A percentile compares a stretch with the other conserved stretches of the same genome.
Evolutionary conservation across 2,797 vertebrate genomes (phyloP).

Genomic region (Sebastes taczanowskii): DNA sequence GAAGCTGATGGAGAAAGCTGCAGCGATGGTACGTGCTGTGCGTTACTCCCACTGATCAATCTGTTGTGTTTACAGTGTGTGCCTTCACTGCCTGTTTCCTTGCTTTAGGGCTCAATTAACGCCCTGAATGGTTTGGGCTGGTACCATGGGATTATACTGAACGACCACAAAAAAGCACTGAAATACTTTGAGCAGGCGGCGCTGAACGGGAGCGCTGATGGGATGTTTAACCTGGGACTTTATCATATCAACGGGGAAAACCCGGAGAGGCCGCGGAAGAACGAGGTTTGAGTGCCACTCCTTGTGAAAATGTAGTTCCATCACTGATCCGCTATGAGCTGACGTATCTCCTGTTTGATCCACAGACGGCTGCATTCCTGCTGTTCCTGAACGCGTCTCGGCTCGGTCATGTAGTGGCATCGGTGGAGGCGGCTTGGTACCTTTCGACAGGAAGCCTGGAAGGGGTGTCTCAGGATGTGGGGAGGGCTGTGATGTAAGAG

Average conservation of each 20-base stretch:
- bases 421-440: conserved; percentile 85
- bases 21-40: conserved; percentile 84
- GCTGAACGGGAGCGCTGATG: conserved; percentile 86
- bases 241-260: conserved; percentile 84
- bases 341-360: neutral
- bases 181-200: conserved; percentile 89
- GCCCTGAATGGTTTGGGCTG: conserved; percentile 94
- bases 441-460: conserved; percentile 88
- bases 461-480: conserved; percentile 84
- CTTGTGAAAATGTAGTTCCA: neutral
- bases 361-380: conserved; percentile 87
- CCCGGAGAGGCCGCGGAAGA: conserved; percentile 78
- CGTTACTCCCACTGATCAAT: conserved; percentile 20
- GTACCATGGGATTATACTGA: conserved; percentile 88
- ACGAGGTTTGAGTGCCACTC: conserved; percentile 82
- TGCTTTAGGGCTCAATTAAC: conserved; percentile 86
- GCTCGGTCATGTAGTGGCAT: conserved; percentile 86
- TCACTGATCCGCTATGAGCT: neutral
- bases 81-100: conserved; percentile 42
- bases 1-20: conserved; percentile 90
- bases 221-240: conserved; percentile 89
- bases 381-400: conserved; percentile 88
- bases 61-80: conserved; percentile 32
- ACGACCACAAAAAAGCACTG: conserved; percentile 83
- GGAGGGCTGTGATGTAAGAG: conserved; percentile 90